A percentile compares a stretch with the other conserved stretches of the same genome.
Evolutionary conservation across 2,888 invertebrate species (phyloP).

Genomic region (Noctua fimbriata): DNA sequence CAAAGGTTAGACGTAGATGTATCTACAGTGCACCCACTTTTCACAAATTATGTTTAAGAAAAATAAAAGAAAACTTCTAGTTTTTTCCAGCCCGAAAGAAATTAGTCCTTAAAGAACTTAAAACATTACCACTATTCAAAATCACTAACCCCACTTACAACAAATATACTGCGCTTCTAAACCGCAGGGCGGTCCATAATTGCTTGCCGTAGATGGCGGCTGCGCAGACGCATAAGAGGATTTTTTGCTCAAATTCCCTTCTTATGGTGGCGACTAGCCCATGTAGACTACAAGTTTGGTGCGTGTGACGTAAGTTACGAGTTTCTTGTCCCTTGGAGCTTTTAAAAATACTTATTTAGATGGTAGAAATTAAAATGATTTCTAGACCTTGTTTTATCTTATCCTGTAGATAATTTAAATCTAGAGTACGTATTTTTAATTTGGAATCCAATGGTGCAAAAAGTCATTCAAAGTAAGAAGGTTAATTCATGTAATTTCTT

Average conservation of each 20-base stretch:
- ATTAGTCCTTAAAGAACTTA: constrained; percentile 8
- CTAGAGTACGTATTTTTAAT: no score
- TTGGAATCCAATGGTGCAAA: neutral
- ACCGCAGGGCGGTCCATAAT: constrained; percentile 62
- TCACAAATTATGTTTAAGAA: neutral
- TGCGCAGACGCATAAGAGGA: constrained; percentile 57
- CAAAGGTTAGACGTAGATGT: neutral
- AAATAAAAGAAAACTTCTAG: neutral
- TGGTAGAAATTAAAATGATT: neutral
- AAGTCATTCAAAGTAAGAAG: neutral
- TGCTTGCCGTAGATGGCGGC: constrained; percentile 65
- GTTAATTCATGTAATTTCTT: no score
- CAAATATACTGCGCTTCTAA: constrained; percentile 62
- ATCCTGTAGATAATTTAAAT: neutral
- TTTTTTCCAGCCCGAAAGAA: neutral
- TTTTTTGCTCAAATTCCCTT: constrained; percentile 70
- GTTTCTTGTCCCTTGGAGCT: neutral
- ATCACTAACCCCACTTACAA: constrained; percentile 39
- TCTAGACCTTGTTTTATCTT: neutral
- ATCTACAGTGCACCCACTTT: neutral
- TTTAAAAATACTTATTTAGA: neutral
- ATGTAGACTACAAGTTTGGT: constrained; percentile 31
- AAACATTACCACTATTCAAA: constrained; percentile 31
- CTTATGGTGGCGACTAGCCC: constrained; percentile 67
- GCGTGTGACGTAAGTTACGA: constrained; percentile 16